phyloP scores from a whole-genome alignment of 2,888 invertebrate genomes.

The Drosophila ustulata region DNA sequence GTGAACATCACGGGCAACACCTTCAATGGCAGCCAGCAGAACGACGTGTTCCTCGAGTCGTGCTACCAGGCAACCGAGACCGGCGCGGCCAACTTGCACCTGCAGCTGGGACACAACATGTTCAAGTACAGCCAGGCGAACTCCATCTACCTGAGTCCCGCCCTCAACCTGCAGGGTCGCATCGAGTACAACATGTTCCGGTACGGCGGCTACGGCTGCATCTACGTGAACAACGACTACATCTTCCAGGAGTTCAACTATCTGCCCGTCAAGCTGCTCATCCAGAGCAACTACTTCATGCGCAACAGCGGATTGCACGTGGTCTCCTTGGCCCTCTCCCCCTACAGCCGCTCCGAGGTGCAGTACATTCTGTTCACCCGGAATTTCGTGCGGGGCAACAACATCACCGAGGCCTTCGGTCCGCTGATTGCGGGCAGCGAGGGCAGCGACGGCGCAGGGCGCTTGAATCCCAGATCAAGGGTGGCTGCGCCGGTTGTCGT shows the following conservation, averaged over 20 bases:
- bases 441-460: slow-evolving; percentile 86
- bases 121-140: slow-evolving; percentile 92
- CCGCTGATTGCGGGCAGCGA: slow-evolving; percentile 85
- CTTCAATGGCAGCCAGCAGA: slow-evolving; percentile 92
- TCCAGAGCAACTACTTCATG: slow-evolving; percentile 95
- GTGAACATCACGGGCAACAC: slow-evolving; percentile 97
- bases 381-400: slow-evolving; percentile 94
- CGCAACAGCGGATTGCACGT: slow-evolving; percentile 95
- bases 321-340: slow-evolving; percentile 93
- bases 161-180: slow-evolving; percentile 90
- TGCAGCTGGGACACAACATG: slow-evolving; percentile 94
- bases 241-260: slow-evolving; percentile 92
- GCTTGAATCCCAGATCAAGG: slow-evolving; percentile 94
- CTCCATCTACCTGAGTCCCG: slow-evolving; percentile 92
- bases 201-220: slow-evolving; percentile 92
- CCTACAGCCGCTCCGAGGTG: slow-evolving; percentile 92
- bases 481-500: slow-evolving; percentile 97
- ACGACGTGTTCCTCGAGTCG: slow-evolving; percentile 92
- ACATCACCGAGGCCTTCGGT: slow-evolving; percentile 93
- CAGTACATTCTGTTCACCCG: slow-evolving; percentile 94
- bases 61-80: slow-evolving; percentile 88
- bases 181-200: slow-evolving; percentile 96
- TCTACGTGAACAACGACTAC: slow-evolving; percentile 91
- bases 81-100: slow-evolving; percentile 86
- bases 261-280: slow-evolving; percentile 89